phyloP scores from a whole-genome alignment of 1,140 invertebrate species.

The Pissodes strobi region DNA sequence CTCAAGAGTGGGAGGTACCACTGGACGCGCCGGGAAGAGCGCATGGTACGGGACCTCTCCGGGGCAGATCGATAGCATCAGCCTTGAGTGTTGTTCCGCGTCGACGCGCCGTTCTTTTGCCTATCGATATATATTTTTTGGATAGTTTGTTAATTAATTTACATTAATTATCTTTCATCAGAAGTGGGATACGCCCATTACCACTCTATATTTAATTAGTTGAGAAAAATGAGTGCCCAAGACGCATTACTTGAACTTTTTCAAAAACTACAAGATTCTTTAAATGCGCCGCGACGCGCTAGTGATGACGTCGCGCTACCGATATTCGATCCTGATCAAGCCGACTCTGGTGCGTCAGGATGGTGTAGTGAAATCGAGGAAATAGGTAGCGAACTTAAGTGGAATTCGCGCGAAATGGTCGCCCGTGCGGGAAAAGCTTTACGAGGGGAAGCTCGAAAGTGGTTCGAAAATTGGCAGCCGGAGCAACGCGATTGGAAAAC shows the following conservation, averaged over 20 bases:
- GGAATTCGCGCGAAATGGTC: neutral
- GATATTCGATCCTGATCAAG: neutral
- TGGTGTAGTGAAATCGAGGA: neutral
- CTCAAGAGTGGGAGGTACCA: no score
- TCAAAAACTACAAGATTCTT: neutral
- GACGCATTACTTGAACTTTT: neutral
- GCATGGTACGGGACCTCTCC: no score
- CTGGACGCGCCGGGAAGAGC: no score
- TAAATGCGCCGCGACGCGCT: no score
- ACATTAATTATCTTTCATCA: no score
- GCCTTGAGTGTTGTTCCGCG: no score
- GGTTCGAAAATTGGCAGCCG: constrained; percentile 2
- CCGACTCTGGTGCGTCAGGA: neutral
- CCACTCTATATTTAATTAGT: no score
- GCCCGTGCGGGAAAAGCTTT: neutral
- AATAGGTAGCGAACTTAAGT: neutral
- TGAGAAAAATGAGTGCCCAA: neutral
- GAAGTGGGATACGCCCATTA: no score
- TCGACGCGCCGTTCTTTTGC: no score
- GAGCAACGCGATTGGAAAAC: neutral
- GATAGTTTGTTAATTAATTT: no score
- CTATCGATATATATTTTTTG: no score
- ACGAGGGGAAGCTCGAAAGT: neutral
- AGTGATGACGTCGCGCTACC: neutral
- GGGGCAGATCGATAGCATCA: no score